These are phyloP conservation scores for Chaetops frenatus DNA, from an alignment of 2,113 vertebrate species.

Conservation along the genomic window DNA sequence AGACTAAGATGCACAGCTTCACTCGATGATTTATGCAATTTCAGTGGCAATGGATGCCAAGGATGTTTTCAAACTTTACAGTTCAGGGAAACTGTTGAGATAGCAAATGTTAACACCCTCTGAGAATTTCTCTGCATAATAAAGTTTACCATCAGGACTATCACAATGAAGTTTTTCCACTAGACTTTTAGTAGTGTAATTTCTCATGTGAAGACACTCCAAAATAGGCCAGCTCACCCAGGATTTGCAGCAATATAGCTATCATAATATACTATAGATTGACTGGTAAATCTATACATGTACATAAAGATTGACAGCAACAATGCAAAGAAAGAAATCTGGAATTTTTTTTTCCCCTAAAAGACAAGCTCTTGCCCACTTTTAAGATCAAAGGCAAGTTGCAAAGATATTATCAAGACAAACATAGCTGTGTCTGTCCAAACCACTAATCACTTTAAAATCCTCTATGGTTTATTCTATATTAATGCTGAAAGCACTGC, in stretches of 20 bases:
- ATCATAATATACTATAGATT: neutral
- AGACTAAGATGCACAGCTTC: neutral
- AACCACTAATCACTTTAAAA: neutral
- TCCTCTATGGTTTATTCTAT: neutral
- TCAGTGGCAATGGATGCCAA: neutral
- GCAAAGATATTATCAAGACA: neutral
- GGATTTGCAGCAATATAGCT: neutral
- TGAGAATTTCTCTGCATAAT: neutral
- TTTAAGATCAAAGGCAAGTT: neutral
- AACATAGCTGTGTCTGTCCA: neutral
- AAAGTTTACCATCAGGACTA: neutral
- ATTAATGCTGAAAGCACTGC: neutral
- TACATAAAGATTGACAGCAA: neutral
- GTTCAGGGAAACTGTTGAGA: neutral
- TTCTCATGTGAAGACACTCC: neutral
- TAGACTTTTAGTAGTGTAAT: neutral
- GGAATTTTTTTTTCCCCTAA: neutral
- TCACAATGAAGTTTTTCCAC: neutral
- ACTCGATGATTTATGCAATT: neutral
- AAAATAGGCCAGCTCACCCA: neutral
- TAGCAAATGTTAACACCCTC: neutral
- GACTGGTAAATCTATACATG: neutral
- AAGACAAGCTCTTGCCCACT: neutral
- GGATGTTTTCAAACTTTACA: neutral
- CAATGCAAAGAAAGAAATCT: neutral